Conservation (phyloP, 2,113 vertebrate genomes). For the Stercorarius parasiticus region DNA sequence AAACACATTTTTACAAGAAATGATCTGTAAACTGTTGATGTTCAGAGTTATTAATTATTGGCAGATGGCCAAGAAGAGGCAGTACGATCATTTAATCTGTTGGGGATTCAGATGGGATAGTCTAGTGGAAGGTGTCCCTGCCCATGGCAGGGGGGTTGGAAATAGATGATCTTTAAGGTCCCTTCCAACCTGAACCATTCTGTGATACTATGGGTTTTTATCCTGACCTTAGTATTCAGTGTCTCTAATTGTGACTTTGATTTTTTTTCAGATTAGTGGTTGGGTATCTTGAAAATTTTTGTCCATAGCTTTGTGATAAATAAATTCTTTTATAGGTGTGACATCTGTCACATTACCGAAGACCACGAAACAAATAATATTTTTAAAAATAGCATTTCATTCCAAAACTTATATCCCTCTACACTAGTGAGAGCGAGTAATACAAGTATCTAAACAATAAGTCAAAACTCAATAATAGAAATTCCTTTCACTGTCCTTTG, state of each 20-base stretch:
- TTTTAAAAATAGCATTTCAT: background rate
- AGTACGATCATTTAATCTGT: background rate
- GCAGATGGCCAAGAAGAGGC: background rate
- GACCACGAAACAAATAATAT: background rate
- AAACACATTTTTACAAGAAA: background rate
- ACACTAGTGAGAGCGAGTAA: background rate
- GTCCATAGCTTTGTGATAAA: background rate
- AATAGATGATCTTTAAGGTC: background rate
- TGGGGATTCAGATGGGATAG: background rate
- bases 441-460: background rate
- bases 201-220: background rate
- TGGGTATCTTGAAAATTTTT: background rate
- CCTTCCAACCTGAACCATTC: background rate
- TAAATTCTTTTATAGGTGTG: background rate
- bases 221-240: background rate
- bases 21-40: background rate
- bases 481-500: background rate
- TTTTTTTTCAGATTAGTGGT: background rate
- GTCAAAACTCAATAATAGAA: background rate
- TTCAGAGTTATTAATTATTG: background rate
- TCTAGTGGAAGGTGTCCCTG: background rate
- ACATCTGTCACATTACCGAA: background rate
- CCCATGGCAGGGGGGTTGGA: background rate
- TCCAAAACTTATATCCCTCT: background rate
- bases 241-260: background rate